These are phyloP conservation scores for Hirtodrosophila histrioides DNA, from an alignment of 2,888 invertebrate species.

Conservation along the genomic window DNA sequence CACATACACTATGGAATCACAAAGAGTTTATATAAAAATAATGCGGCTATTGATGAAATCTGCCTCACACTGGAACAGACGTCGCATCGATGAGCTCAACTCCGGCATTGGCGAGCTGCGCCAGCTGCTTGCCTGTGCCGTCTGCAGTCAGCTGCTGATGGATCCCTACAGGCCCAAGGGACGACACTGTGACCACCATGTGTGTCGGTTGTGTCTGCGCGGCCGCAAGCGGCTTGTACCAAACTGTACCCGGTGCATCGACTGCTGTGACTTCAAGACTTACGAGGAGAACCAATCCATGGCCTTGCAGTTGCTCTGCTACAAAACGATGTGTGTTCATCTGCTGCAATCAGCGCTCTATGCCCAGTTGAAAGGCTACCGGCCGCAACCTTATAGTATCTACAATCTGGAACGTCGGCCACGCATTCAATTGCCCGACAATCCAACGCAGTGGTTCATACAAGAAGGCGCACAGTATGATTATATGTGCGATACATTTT, in stretches of 20 bases:
- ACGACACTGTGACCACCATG: slow-evolving; percentile 94
- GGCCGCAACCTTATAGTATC: neutral
- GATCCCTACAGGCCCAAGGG: slow-evolving; percentile 92
- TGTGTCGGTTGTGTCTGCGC: slow-evolving; percentile 93
- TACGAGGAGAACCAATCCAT: slow-evolving; percentile 93
- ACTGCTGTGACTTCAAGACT: slow-evolving; percentile 90
- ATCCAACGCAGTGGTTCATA: slow-evolving; percentile 86
- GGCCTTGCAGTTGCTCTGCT: slow-evolving; percentile 93
- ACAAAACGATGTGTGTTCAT: slow-evolving; percentile 94
- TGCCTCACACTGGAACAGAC: slow-evolving; percentile 84
- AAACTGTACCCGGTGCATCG: slow-evolving; percentile 93
- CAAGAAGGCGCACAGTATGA: slow-evolving; percentile 92
- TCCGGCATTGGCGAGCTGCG: slow-evolving; percentile 93
- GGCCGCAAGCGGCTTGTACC: slow-evolving; percentile 94
- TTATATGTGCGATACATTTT: slow-evolving; percentile 89
- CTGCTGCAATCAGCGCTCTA: slow-evolving; percentile 90
- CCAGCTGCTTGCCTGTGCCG: slow-evolving; percentile 94
- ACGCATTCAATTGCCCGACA: slow-evolving; percentile 60
- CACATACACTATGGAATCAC: slow-evolving; percentile 43
- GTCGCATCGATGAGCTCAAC: slow-evolving; percentile 92
- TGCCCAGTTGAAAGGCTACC: slow-evolving; percentile 74
- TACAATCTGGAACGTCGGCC: slow-evolving; percentile 82
- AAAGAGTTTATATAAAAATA: slow-evolving; percentile 50
- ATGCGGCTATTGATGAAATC: slow-evolving; percentile 51
- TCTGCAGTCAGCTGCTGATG: slow-evolving; percentile 92